Conservation (phyloP, 2,113 vertebrate species). For the Ariopsis seemanni region DNA sequence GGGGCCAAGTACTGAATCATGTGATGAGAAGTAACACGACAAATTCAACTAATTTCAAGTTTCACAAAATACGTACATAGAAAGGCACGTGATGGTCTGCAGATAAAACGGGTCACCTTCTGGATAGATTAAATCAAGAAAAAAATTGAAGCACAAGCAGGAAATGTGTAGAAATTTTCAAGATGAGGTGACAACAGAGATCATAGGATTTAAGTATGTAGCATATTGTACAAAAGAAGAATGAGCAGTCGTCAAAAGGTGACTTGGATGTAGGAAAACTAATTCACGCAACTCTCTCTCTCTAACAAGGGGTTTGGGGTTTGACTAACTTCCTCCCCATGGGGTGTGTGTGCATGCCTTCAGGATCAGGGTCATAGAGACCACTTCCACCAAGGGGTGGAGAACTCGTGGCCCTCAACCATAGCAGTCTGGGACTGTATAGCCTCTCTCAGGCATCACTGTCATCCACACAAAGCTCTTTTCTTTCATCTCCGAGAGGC, state of each 20-base stretch:
- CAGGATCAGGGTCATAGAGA: conserved; percentile 67
- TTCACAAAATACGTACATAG: background rate
- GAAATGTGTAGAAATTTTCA: background rate
- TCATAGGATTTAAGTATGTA: background rate
- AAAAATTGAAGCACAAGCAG: background rate
- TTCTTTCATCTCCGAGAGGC: conserved; percentile 65
- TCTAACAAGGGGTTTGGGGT: conserved; percentile 5
- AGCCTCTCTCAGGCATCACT: conserved; percentile 43
- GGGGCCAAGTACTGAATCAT: background rate
- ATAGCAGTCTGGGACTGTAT: conserved; percentile 26
- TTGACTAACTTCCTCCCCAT: conserved; percentile 64
- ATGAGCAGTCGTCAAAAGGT: no score
- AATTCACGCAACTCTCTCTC: background rate
- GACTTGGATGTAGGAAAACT: background rate
- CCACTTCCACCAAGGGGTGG: conserved; percentile 58
- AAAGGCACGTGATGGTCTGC: background rate
- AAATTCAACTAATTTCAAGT: background rate
- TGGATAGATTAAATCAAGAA: background rate
- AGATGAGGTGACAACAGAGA: background rate
- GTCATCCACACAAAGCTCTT: conserved; percentile 55
- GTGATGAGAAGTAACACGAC: background rate
- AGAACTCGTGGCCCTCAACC: conserved; percentile 9
- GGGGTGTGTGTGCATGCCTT: conserved; percentile 65
- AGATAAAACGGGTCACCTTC: background rate
- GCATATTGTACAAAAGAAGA: background rate